Conservation (phyloP, 2,888 invertebrate species). For the Neria commutata region DNA sequence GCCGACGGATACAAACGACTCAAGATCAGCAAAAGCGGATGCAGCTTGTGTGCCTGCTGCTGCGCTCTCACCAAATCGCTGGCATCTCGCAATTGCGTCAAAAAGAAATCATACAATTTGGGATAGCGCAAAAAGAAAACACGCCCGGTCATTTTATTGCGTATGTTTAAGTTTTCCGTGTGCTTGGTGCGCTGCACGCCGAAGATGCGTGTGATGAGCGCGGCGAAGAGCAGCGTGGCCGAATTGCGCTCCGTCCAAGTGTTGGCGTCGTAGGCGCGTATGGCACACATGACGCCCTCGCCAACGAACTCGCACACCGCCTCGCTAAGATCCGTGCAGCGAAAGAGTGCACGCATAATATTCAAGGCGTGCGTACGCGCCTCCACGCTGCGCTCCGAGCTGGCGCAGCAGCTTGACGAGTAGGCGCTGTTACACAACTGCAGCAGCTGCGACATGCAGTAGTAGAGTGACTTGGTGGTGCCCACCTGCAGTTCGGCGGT, state of each 20-base stretch:
- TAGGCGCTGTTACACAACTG: slow-evolving; percentile 39
- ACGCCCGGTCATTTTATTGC: slow-evolving; percentile 76
- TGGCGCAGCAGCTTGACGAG: no score
- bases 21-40: slow-evolving; percentile 78
- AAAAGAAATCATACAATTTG: slow-evolving; percentile 65
- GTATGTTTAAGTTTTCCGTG: slow-evolving; percentile 66
- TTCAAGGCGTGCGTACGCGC: slow-evolving; percentile 82
- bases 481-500: slow-evolving; percentile 74
- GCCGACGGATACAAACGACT: slow-evolving; percentile 78
- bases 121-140: slow-evolving; percentile 79
- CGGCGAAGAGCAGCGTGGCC: slow-evolving; percentile 81
- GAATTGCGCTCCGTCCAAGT: slow-evolving; percentile 88
- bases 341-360: slow-evolving; percentile 80
- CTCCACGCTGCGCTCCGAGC: slow-evolving; percentile 56
- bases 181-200: slow-evolving; percentile 76
- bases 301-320: slow-evolving; percentile 72
- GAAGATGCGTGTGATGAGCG: slow-evolving; percentile 84
- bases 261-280: slow-evolving; percentile 74
- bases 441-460: slow-evolving; percentile 67
- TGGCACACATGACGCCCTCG: slow-evolving; percentile 73
- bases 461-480: slow-evolving; percentile 66
- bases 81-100: slow-evolving; percentile 60
- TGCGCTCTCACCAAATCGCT: slow-evolving; percentile 41
- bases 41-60: slow-evolving; percentile 66
- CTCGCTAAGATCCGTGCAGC: slow-evolving; percentile 78